Evolutionary conservation across 2,797 vertebrate species (phyloP).

Genomic region (Distichodus sexfasciatus): DNA sequence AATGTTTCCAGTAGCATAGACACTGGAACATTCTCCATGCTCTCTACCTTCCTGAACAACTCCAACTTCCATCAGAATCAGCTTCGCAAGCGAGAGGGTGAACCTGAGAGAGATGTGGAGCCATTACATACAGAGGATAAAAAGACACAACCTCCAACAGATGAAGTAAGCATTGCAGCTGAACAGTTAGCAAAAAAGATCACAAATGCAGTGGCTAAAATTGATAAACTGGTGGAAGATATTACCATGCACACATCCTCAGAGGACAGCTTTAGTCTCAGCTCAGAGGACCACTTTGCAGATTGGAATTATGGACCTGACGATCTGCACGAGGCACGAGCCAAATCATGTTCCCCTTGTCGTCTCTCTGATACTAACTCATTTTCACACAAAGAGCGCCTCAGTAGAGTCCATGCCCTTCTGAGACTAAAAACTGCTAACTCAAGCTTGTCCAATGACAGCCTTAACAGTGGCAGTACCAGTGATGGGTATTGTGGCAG

Average conservation of each 20-base stretch:
- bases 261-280: conserved; percentile 96
- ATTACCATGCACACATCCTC: conserved; percentile 96
- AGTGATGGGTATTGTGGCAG: conserved; percentile 88
- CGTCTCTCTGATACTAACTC: conserved; percentile 78
- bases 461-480: conserved; percentile 92
- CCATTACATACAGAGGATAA: conserved; percentile 64
- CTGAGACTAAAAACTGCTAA: conserved; percentile 84
- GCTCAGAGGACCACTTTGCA: conserved; percentile 91
- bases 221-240: conserved; percentile 94
- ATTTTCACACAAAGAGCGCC: conserved; percentile 75
- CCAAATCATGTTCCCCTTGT: conserved; percentile 90
- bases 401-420: conserved; percentile 81
- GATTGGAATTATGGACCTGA: conserved; percentile 86
- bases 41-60: conserved; percentile 92
- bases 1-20: conserved; percentile 85
- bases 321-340: conserved; percentile 81
- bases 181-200: conserved; percentile 91
- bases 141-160: conserved; percentile 63
- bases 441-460: conserved; percentile 91
- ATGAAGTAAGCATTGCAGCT: conserved; percentile 80
- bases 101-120: conserved; percentile 79
- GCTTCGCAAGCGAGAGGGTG: conserved; percentile 75
- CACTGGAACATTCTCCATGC: conserved; percentile 83
- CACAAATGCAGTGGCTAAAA: conserved; percentile 90
- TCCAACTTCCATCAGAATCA: conserved; percentile 88